Conservation (phyloP, 1,140 invertebrate genomes). For the Papilio polyxenes region DNA sequence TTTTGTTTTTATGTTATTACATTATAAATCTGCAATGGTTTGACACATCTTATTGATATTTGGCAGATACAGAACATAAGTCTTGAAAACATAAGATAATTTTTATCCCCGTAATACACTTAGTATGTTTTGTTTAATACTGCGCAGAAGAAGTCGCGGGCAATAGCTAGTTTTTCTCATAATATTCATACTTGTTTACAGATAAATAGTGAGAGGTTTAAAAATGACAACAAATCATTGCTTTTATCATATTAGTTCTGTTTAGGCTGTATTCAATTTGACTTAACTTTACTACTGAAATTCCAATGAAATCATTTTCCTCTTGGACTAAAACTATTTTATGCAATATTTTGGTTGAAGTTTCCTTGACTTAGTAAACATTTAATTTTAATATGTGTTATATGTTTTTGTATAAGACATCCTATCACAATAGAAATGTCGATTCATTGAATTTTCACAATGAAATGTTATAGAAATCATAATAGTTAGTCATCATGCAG, state of each 20-base stretch:
- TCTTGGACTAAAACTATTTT: neutral
- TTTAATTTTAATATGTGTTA: neutral
- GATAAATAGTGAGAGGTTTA: too few relatives aligned
- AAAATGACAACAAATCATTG: too few relatives aligned
- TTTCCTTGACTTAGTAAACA: slow-evolving; percentile 18
- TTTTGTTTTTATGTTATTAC: too few relatives aligned
- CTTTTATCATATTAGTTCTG: neutral
- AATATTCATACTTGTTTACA: too few relatives aligned
- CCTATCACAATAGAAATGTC: slow-evolving; percentile 15
- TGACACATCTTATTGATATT: too few relatives aligned
- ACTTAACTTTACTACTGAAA: neutral
- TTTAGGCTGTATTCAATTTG: neutral
- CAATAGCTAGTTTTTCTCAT: too few relatives aligned
- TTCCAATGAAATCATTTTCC: slow-evolving; percentile 22
- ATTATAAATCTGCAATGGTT: too few relatives aligned
- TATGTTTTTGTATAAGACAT: neutral
- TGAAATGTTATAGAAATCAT: neutral
- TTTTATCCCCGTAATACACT: too few relatives aligned
- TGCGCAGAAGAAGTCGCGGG: too few relatives aligned
- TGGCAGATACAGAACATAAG: too few relatives aligned
- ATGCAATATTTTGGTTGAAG: neutral
- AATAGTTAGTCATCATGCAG: neutral
- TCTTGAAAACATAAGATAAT: too few relatives aligned
- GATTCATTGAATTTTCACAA: slow-evolving; percentile 8
- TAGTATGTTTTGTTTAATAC: too few relatives aligned